Evolutionary conservation across 2,888 invertebrate species (phyloP).

Genomic region (Teleogryllus oceanicus): DNA sequence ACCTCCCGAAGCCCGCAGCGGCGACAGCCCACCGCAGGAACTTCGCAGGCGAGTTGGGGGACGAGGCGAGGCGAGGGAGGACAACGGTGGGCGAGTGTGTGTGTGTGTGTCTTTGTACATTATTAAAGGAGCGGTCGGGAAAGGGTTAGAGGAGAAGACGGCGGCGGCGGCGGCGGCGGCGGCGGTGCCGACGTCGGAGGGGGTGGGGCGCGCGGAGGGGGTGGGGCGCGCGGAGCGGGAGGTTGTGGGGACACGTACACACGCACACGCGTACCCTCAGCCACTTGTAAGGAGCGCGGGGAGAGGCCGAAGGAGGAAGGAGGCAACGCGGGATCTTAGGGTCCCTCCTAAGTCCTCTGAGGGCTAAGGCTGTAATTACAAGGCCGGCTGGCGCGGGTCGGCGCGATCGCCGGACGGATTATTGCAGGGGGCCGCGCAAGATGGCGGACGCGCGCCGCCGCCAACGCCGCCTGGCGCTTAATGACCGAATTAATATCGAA

Average conservation of each 20-base stretch:
- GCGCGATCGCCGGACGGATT: conserved; percentile 18
- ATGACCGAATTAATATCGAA: conserved; percentile 18
- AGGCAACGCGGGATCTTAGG: conserved; percentile 9
- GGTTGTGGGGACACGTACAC: conserved; percentile 9
- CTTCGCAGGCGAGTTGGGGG: neutral
- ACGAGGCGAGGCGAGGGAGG: neutral
- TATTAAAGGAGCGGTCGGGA: conserved; percentile 1
- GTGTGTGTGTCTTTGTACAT: conserved; percentile 18
- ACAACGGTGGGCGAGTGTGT: neutral
- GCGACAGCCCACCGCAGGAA: neutral
- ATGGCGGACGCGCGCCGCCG: conserved; percentile 1
- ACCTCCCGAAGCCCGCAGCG: neutral
- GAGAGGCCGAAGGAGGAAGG: neutral
- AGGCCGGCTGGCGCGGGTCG: neutral
- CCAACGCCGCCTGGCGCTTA: conserved; percentile 9
- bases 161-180: neutral
- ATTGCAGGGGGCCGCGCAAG: conserved; percentile 12
- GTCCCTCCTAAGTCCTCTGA: conserved; percentile 9
- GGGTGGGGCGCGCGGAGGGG: too few relatives aligned
- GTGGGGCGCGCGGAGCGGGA: too few relatives aligned
- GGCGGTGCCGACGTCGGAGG: too few relatives aligned
- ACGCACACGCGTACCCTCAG: conserved; percentile 3
- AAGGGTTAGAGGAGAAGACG: conserved; percentile 6
- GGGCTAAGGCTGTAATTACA: conserved; percentile 18
- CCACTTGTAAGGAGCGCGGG: neutral